Percentiles rank a stretch among this genome's conserved stretches.
Evolutionary conservation across 2,888 invertebrate species (phyloP).

Genomic region (Drosophila pseudotalamancana): DNA sequence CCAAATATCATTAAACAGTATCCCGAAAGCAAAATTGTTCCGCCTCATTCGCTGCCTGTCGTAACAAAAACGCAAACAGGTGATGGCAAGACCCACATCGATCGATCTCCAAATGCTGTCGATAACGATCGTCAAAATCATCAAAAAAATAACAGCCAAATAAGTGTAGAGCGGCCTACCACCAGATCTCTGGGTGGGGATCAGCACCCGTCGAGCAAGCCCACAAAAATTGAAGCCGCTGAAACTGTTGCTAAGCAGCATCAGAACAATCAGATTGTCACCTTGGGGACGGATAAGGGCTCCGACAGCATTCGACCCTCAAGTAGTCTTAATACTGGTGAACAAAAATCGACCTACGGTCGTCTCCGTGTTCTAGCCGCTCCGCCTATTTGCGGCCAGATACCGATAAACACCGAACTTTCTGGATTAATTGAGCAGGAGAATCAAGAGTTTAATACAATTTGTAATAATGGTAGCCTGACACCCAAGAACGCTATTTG

Average conservation of each 20-base stretch:
- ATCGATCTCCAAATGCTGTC: neutral
- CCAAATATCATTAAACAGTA: constrained; percentile 42
- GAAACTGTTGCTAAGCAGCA: constrained; percentile 10
- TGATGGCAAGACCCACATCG: constrained; percentile 4
- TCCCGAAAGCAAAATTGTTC: constrained; percentile 46
- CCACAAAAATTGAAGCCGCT: constrained; percentile 4
- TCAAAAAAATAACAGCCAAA: constrained; percentile 23
- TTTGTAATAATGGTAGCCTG: constrained; percentile 22
- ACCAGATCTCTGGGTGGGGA: constrained; percentile 24
- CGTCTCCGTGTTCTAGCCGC: constrained; percentile 89
- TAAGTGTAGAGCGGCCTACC: constrained; percentile 9
- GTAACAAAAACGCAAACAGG: constrained; percentile 33
- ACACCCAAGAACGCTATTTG: constrained; percentile 22
- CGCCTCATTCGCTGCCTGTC: constrained; percentile 6
- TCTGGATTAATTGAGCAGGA: constrained; percentile 49
- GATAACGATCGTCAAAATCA: constrained; percentile 20
- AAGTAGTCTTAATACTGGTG: constrained; percentile 27
- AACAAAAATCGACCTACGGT: constrained; percentile 88
- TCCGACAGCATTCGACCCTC: constrained; percentile 35
- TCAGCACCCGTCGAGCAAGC: constrained; percentile 10
- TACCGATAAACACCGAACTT: neutral
- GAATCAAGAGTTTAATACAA: constrained; percentile 66
- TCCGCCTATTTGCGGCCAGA: constrained; percentile 84
- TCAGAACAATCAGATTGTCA: constrained; percentile 6
- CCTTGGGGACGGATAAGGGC: too few species aligned